Base-by-base conservation (phyloP, 2,113 vertebrate species). In the Arvicanthis niloticus region DNA sequence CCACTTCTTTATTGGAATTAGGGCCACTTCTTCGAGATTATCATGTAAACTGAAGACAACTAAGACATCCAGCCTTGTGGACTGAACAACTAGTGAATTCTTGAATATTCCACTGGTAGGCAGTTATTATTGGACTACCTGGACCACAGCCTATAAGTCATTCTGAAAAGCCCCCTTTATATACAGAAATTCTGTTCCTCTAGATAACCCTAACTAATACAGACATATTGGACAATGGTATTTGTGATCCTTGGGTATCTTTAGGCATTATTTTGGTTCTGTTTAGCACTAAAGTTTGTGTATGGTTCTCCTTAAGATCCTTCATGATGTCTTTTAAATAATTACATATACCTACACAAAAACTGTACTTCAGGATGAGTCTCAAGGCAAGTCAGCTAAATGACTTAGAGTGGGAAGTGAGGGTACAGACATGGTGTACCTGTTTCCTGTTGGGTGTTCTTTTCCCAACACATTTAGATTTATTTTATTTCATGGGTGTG, bases 401-500 rank as follows among this genome's bases (percentile, higher is more conserved):
- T 45, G 70, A 87, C 73, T 81, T 53, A 6, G n/a, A 48, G 26
- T 65, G 40, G 16, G 22, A 37, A 2, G 51, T 58, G 37, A 73
- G 29, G 21, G 29, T 34, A 12, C 73, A 78, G 87, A 85, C 3
- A 34, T 8, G 3, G 56, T 58, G 12, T 29, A 78, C 91, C 88
- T 97, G 53, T 86, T 93, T 70, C 40, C 58, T 58, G 53, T 81
- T 19, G 11, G 42, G 19, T 56, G 8, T 62, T 92, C 45, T 70
- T 95, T 93, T 73, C n/a, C 16, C 19, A 70, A n/a, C 29, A 65
- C 8, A 21, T 17, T 60, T 31, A 45, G 24, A 42, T 65, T 62
- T 31, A 9, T 62, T 62, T 42, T 45, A 31, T 85, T 96, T 84
- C 87, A 88, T 97, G 87, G 95, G 4, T 67, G 65, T 67, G 65